phyloP scores from a whole-genome alignment of 2,888 invertebrate species.

The Melipona bicolor region DNA sequence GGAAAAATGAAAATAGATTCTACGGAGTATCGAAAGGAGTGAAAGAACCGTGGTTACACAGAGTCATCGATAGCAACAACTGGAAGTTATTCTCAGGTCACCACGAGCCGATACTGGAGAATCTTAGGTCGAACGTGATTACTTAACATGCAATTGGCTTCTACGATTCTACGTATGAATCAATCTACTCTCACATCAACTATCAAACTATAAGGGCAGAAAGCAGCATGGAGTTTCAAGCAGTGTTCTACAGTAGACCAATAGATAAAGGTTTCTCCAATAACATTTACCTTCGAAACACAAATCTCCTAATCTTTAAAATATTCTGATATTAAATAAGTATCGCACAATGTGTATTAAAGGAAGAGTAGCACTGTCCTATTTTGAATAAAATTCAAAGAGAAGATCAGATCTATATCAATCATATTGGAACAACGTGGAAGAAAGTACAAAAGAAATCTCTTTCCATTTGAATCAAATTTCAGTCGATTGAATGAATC shows the following conservation, averaged over 20 bases:
- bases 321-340: neutral
- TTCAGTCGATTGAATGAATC: too few relatives aligned
- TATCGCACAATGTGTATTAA: too few relatives aligned
- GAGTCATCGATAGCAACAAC: conserved; percentile 2
- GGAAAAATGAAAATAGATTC: neutral
- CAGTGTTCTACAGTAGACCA: neutral
- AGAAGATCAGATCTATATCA: too few relatives aligned
- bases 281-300: neutral
- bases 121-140: conserved; percentile 33
- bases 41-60: neutral
- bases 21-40: neutral
- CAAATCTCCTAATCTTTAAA: neutral
- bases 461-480: too few relatives aligned
- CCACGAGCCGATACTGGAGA: neutral
- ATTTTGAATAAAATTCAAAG: too few relatives aligned
- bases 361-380: too few relatives aligned
- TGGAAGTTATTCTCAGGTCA: conserved; percentile 13
- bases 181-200: neutral
- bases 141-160: conserved; percentile 49
- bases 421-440: too few relatives aligned
- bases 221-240: conserved; percentile 1
- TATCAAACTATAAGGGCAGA: neutral
- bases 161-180: conserved; percentile 26
- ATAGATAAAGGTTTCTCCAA: neutral
- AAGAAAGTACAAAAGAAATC: too few relatives aligned